phyloP scores from a whole-genome alignment of 2,113 vertebrate species.

The Cairina moschata region DNA sequence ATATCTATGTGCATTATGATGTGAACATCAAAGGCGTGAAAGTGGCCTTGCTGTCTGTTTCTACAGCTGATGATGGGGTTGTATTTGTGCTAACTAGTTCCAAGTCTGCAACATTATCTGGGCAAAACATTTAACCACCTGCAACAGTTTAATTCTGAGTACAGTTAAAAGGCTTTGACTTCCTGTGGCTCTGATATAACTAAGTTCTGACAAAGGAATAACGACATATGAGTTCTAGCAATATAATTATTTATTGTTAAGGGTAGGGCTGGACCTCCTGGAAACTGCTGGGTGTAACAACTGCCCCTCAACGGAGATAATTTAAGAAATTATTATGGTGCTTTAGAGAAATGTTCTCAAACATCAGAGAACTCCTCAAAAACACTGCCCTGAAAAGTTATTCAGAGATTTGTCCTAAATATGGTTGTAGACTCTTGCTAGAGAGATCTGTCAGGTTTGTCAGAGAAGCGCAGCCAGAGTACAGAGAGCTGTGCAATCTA shows the following conservation, averaged over 20 bases:
- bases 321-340: background rate
- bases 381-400: background rate
- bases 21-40: background rate
- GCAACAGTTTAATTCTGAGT: background rate
- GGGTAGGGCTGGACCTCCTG: background rate
- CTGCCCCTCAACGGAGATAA: background rate
- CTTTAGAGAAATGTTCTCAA: background rate
- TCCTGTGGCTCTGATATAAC: background rate
- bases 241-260: background rate
- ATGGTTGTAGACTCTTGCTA: background rate
- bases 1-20: background rate
- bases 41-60: background rate
- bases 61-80: accelerated
- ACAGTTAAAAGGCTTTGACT: background rate
- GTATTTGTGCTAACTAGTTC: background rate
- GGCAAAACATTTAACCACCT: background rate
- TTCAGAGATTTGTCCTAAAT: background rate
- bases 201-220: background rate
- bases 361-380: background rate
- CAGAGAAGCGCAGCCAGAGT: background rate
- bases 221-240: background rate
- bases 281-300: background rate
- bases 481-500: background rate
- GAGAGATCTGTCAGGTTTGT: background rate
- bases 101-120: background rate